A percentile compares a stretch with the other conserved stretches of the same genome.
Conservation (phyloP, 2,797 vertebrate genomes). For the Manis pentadactyla region DNA sequence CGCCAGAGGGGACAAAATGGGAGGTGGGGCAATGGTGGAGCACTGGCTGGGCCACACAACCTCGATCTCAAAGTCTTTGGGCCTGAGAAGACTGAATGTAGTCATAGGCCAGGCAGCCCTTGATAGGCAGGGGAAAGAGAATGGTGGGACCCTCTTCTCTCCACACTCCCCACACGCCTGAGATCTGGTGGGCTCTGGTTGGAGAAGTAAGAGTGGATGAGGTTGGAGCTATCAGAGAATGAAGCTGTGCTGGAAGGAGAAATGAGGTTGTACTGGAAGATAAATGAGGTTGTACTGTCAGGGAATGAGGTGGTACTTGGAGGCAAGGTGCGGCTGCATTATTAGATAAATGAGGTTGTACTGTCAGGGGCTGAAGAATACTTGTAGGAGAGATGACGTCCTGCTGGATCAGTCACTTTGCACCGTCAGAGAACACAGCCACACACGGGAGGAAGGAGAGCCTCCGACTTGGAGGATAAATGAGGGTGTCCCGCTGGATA, state of each 20-base stretch:
- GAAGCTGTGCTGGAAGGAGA: slow-evolving; percentile 74
- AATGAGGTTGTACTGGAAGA: slow-evolving; percentile 76
- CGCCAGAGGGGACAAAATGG: background rate
- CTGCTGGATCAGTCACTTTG: slow-evolving; percentile 56
- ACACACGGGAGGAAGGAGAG: slow-evolving; percentile 66
- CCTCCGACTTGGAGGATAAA: slow-evolving; percentile 72
- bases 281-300: slow-evolving; percentile 72
- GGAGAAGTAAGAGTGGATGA: slow-evolving; percentile 70
- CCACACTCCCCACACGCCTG: background rate
- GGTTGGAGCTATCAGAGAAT: slow-evolving; percentile 69
- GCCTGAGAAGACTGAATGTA: background rate
- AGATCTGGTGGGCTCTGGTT: slow-evolving; percentile 35
- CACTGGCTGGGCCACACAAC: background rate
- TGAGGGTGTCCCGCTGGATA: slow-evolving; percentile 79
- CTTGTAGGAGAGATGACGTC: slow-evolving; percentile 71
- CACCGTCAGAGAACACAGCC: slow-evolving; percentile 69
- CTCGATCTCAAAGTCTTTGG: slow-evolving; percentile 12
- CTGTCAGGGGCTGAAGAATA: slow-evolving; percentile 72
- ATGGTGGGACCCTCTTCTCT: background rate
- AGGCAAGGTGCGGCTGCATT: slow-evolving; percentile 75
- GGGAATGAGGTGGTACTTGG: slow-evolving; percentile 77
- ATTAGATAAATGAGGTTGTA: slow-evolving; percentile 77
- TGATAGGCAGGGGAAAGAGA: background rate
- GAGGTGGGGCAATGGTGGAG: background rate
- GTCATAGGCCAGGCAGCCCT: background rate